Percentiles rank a stretch among this genome's conserved stretches.
Conservation (phyloP, 2,113 vertebrate genomes). For the Misgurnus mizolepis region DNA sequence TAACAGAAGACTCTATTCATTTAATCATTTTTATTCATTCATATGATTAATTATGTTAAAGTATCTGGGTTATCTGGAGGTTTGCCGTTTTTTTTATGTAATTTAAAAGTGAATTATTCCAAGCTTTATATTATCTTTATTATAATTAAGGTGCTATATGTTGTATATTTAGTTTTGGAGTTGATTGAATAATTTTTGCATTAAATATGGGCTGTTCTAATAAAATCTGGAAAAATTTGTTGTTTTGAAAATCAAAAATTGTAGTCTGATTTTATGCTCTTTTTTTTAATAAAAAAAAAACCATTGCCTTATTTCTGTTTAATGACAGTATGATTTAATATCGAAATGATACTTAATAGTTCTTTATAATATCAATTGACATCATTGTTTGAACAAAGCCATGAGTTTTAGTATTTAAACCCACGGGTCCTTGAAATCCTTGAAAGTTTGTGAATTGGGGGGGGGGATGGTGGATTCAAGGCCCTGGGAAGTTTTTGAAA, state of each 20-base stretch:
- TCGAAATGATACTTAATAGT: background rate
- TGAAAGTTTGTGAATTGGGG: no score
- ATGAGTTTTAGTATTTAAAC: no score
- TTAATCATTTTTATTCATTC: background rate
- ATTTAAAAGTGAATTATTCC: conserved; percentile 21
- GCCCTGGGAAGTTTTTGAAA: no score
- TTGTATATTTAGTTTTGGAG: conserved; percentile 6
- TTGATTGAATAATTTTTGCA: conserved; percentile 18
- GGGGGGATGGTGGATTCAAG: no score
- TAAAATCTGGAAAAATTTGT: conserved; percentile 17
- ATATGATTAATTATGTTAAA: background rate
- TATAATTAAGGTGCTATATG: conserved; percentile 16
- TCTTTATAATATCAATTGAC: background rate
- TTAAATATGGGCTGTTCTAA: conserved; percentile 14
- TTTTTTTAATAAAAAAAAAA: background rate
- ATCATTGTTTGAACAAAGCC: no score
- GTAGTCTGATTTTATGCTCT: background rate
- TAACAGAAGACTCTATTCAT: background rate
- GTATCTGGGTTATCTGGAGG: conserved; percentile 14
- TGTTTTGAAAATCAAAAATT: background rate
- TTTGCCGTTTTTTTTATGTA: conserved; percentile 33
- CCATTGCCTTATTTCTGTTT: background rate
- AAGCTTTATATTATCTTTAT: conserved; percentile 18
- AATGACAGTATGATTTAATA: background rate
- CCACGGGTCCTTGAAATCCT: no score